Percentiles rank a stretch among this genome's conserved stretches.
Evolutionary conservation across 1,140 invertebrate genomes (phyloP).

Genomic region (Oryzaephilus surinamensis): DNA sequence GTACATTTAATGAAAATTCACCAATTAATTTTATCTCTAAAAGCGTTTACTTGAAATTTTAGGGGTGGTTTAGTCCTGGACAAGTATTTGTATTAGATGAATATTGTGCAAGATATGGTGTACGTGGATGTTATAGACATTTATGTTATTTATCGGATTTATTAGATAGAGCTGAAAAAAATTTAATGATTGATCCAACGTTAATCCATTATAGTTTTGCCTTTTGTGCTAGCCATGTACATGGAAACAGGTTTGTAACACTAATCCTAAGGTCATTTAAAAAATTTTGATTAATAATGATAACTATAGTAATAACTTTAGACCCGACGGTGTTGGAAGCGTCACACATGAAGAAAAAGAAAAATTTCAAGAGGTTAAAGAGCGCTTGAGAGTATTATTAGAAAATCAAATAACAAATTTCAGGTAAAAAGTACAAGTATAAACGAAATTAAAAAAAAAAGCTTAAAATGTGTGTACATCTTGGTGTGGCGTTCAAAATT

Average conservation of each 20-base stretch:
- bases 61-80: conserved; percentile 99
- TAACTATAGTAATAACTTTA: conserved; percentile 43
- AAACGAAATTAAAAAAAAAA: too few relatives aligned
- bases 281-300: conserved; percentile 30
- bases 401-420: conserved; percentile 99
- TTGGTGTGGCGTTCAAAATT: too few relatives aligned
- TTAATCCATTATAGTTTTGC: conserved; percentile 98
- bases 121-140: conserved; percentile 92
- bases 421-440: conserved; percentile 55
- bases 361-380: conserved; percentile 96
- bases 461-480: too few relatives aligned
- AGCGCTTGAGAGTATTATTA: conserved; percentile 79
- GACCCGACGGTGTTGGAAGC: conserved; percentile 96
- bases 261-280: conserved; percentile 29
- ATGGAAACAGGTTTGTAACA: conserved; percentile 77
- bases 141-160: conserved; percentile 94
- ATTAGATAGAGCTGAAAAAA: conserved; percentile 89
- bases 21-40: not conserved
- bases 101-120: conserved; percentile 95
- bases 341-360: conserved; percentile 97
- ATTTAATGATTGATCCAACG: conserved; percentile 94
- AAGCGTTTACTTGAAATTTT: conserved; percentile 15
- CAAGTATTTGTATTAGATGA: conserved; percentile 98
- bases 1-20: conserved; percentile 42
- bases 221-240: conserved; percentile 97